Conservation (phyloP, 2,797 vertebrate genomes). For the Falco peregrinus region DNA sequence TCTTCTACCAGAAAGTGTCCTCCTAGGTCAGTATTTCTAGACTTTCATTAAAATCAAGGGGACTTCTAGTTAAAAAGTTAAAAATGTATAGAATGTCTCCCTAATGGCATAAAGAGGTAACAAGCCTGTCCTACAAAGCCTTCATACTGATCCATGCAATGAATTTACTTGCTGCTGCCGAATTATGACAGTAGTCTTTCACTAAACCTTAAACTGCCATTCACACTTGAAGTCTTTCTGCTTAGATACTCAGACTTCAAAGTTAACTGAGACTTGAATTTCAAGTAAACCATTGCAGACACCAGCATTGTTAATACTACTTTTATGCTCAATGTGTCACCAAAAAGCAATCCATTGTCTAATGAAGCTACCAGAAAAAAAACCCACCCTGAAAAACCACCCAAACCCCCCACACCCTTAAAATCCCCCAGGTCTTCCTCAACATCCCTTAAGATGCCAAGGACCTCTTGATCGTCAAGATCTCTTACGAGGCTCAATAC, state of each 20-base stretch:
- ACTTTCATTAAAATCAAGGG: not conserved
- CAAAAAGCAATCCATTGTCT: not conserved
- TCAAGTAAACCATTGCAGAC: not conserved
- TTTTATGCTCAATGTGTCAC: not conserved
- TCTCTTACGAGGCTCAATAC: not conserved
- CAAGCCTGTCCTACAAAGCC: not conserved
- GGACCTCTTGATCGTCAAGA: no score
- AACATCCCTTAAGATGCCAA: not conserved
- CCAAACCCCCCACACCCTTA: not conserved
- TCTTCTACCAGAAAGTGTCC: not conserved
- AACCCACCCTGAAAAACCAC: not conserved
- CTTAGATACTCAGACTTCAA: not conserved
- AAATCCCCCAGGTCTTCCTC: not conserved
- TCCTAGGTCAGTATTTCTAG: not conserved
- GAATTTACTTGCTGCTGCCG: not conserved
- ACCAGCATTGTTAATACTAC: not conserved
- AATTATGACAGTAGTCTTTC: not conserved
- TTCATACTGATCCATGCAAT: not conserved
- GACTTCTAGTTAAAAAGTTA: not conserved
- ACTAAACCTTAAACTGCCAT: not conserved
- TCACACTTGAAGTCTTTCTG: not conserved
- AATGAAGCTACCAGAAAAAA: not conserved
- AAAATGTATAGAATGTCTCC: not conserved
- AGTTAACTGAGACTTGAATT: not conserved
- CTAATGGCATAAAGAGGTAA: not conserved